Evolutionary conservation across 2,113 vertebrate genomes (phyloP).

Genomic region (Numenius arquata): DNA sequence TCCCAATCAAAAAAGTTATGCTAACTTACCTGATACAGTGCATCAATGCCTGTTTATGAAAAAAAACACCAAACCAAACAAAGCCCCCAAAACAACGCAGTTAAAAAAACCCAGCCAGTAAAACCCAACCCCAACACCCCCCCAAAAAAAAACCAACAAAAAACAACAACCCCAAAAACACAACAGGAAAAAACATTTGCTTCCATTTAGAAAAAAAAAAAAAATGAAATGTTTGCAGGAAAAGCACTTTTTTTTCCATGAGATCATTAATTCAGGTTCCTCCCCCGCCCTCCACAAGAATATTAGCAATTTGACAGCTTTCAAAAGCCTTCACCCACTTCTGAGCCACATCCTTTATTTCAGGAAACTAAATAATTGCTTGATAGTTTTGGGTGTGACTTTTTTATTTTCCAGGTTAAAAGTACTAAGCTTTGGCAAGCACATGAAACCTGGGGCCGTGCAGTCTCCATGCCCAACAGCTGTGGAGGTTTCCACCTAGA

Average conservation of each 20-base stretch:
- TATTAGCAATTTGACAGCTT: neutral
- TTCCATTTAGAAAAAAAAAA: neutral
- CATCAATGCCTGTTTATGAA: neutral
- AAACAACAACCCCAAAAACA: neutral
- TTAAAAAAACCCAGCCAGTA: neutral
- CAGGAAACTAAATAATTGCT: neutral
- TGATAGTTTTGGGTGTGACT: neutral
- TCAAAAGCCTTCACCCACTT: constrained; percentile 4
- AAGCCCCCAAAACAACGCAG: neutral
- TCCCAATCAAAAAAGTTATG: neutral
- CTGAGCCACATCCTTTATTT: constrained; percentile 20
- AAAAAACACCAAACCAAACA: neutral
- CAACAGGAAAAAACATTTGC: neutral
- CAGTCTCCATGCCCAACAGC: neutral
- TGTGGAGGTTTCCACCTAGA: neutral
- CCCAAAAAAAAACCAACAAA: no score
- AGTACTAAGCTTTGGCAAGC: neutral
- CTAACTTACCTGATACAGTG: neutral
- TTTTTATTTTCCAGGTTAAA: neutral
- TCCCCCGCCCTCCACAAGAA: neutral
- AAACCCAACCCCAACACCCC: neutral
- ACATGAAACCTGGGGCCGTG: neutral
- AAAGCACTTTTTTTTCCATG: neutral
- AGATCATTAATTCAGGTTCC: neutral
- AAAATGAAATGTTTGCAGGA: neutral